Evolutionary conservation across 2,888 invertebrate species (phyloP).

Genomic region (Pilophorus perplexus): DNA sequence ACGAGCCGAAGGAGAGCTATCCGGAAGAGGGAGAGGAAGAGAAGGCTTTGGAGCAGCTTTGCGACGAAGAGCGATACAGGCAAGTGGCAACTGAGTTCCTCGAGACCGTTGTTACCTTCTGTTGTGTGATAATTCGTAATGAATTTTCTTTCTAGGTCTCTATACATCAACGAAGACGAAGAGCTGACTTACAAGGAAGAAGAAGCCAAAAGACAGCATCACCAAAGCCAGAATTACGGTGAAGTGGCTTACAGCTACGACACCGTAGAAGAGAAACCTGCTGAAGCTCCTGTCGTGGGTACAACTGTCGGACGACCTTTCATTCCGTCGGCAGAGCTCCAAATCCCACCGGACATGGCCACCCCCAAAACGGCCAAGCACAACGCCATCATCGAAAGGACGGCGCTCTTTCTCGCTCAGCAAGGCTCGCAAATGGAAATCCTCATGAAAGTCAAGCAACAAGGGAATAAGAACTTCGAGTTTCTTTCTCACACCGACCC

Average conservation of each 20-base stretch:
- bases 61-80: slow-evolving; percentile 82
- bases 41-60: slow-evolving; percentile 79
- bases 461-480: slow-evolving; percentile 86
- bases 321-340: slow-evolving; percentile 67
- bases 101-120: no score
- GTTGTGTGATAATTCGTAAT: no score
- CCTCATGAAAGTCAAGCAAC: slow-evolving; percentile 94
- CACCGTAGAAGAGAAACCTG: slow-evolving; percentile 48
- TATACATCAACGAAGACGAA: slow-evolving; percentile 74
- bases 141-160: no score
- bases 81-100: no score
- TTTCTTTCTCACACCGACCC: slow-evolving; percentile 84
- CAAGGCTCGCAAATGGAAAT: slow-evolving; percentile 99
- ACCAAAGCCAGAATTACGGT: slow-evolving; percentile 62
- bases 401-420: slow-evolving; percentile 78
- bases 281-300: slow-evolving; percentile 47
- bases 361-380: slow-evolving; percentile 81
- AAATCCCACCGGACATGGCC: slow-evolving; percentile 71
- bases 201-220: slow-evolving; percentile 81
- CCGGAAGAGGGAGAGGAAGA: slow-evolving; percentile 68
- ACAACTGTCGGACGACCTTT: slow-evolving; percentile 68
- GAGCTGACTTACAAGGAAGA: slow-evolving; percentile 61
- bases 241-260: slow-evolving; percentile 79
- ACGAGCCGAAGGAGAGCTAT: slow-evolving; percentile 71
- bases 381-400: slow-evolving; percentile 93